Base-by-base conservation (phyloP, 1,140 invertebrate genomes). In the Myzus persicae region DNA sequence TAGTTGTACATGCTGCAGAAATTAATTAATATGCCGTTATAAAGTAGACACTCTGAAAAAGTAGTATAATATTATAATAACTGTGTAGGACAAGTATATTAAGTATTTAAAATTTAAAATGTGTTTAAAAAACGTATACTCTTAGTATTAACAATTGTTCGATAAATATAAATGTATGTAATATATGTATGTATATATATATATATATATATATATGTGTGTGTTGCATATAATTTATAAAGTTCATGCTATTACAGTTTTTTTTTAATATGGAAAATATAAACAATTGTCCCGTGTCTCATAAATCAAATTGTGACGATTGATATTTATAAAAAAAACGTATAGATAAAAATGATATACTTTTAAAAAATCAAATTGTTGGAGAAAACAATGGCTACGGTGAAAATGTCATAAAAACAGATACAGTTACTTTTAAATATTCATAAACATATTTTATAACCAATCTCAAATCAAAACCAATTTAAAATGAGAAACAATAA, bases 361-460 rank as follows among this genome's bases (percentile, higher is more conserved):
- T 76, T 76, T 67, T 76, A n/a, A 76, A n/a, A 76, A 76, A 76
- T 76, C n/a, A 76, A 76, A n/a, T 76, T 76, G 59, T 76, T n/a
- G 4, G 31, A 76, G 59, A 76, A n/a, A 76, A 76, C 59, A 76
- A 76, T 76, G 59, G 59, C 14, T 76, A 76, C 59, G 59, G 59
- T 76, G 31, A 76, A 76, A n/a, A 76, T 76, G 31, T 76, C 59
- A 76, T 76, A 76, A 76, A 76, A 76, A 76, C 59, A n/a, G 59
- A 76, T 76, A 31, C 59, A 76, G 59, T 76, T 76, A 76, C 14
- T 76, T 76, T 76, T n/a, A 18, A 76, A 76, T 76, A 76, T 76
- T 76, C 59, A 76, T 76, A 76, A 76, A 76, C n/a, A 51, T 51
- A 67, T 76, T 76, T 31, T 18, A n/a, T 18, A 76, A 76, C 31